These are phyloP conservation scores for Cassiopea xamachana DNA, from an alignment of 30 jellyfish, hydroid and myxozoan species.

Conservation along the genomic window DNA sequence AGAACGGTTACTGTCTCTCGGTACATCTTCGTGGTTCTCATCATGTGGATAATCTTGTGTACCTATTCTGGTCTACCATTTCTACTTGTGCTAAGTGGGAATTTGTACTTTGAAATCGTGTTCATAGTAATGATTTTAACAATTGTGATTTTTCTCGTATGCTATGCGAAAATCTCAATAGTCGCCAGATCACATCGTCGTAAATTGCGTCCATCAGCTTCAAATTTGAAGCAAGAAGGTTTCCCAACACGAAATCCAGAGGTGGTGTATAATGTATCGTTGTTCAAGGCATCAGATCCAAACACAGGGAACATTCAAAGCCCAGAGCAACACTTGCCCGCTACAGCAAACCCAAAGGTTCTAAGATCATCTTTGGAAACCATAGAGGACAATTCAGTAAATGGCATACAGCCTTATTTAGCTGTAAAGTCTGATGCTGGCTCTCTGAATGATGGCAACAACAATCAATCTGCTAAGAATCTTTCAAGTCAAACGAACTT, in stretches of 20 bases:
- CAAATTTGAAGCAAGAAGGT: neutral
- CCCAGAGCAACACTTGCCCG: too few relatives aligned
- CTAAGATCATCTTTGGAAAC: too few relatives aligned
- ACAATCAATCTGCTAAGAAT: neutral
- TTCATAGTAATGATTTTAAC: conserved; percentile 25
- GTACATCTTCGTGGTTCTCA: neutral
- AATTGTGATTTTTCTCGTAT: neutral
- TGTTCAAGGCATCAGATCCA: too few relatives aligned
- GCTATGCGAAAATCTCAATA: conserved; percentile 22
- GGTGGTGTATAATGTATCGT: too few relatives aligned
- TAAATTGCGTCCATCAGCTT: neutral
- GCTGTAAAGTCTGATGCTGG: neutral
- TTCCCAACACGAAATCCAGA: too few relatives aligned
- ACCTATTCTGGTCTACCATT: conserved; percentile 22
- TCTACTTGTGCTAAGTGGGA: conserved; percentile 32
- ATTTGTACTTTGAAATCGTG: conserved; percentile 20
- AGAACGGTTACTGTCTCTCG: conserved; percentile 1
- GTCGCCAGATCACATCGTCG: conserved; percentile 53
- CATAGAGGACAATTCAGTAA: too few relatives aligned
- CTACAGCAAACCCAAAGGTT: too few relatives aligned
- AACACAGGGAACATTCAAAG: too few relatives aligned
- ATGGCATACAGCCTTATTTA: neutral
- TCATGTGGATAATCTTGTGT: conserved; percentile 32
- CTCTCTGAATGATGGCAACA: neutral
- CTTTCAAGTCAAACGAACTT: neutral